Evolutionary conservation across 2,797 vertebrate genomes (phyloP).

Genomic region (Otolemur crassicaudatus): DNA sequence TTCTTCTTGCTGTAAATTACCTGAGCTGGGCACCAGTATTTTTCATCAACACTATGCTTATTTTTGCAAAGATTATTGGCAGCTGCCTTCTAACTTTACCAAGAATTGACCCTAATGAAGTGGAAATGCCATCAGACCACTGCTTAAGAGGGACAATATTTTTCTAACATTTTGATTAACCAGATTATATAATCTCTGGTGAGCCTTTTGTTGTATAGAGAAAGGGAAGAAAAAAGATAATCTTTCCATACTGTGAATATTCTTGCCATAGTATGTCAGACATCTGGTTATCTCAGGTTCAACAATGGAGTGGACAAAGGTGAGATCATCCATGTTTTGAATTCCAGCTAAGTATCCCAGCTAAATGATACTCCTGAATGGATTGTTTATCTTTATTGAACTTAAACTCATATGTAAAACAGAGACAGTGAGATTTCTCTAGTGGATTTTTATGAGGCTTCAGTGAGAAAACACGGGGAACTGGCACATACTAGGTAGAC

Average conservation of each 20-base stretch:
- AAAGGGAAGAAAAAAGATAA: neutral
- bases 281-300: neutral
- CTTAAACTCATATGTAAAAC: neutral
- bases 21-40: neutral
- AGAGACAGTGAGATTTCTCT: neutral
- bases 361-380: neutral
- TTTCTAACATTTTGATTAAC: neutral
- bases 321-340: neutral
- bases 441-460: neutral
- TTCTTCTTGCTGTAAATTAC: neutral
- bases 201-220: neutral
- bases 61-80: neutral
- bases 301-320: neutral
- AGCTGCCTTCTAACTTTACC: neutral
- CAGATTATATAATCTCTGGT: neutral
- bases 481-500: neutral
- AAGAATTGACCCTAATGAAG: neutral
- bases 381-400: neutral
- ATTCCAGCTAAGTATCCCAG: no score
- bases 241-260: neutral
- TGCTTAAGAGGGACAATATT: neutral
- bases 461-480: neutral
- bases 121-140: neutral
- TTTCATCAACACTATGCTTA: neutral
- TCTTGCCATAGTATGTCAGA: neutral